Conservation (phyloP, 2,797 vertebrate species). For the Dromococcyx pavoninus region DNA sequence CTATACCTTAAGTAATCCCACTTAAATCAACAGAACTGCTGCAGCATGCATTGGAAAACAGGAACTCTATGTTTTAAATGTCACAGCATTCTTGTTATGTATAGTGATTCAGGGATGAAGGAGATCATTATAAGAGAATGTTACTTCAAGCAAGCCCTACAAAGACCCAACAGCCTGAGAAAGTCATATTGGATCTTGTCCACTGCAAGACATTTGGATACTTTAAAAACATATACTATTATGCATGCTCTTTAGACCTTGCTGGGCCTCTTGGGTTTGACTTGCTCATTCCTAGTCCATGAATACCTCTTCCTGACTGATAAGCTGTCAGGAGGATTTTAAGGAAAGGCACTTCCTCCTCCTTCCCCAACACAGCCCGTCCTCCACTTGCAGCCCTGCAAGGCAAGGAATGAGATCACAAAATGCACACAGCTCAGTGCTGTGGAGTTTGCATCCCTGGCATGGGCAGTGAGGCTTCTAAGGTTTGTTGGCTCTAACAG, state of each 20-base stretch:
- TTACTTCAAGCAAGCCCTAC: background rate
- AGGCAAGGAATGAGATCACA: background rate
- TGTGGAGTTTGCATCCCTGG: background rate
- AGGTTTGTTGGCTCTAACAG: background rate
- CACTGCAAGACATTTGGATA: background rate
- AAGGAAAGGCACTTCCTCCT: background rate
- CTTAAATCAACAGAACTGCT: background rate
- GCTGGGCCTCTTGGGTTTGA: background rate
- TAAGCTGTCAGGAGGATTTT: background rate
- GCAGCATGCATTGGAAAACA: background rate
- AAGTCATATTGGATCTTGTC: background rate
- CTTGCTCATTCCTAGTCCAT: background rate
- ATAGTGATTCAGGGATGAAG: background rate
- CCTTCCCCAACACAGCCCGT: background rate
- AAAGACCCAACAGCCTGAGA: background rate
- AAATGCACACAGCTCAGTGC: background rate
- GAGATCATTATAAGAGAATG: background rate
- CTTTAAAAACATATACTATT: background rate
- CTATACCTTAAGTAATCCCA: background rate
- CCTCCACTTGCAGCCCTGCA: fast-evolving
- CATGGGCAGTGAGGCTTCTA: background rate
- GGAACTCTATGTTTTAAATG: background rate
- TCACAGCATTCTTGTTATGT: background rate
- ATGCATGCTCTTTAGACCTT: background rate
- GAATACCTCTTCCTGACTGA: background rate